phyloP scores from a whole-genome alignment of 2,797 vertebrate species.

The Mormyrus proboscirostris region DNA sequence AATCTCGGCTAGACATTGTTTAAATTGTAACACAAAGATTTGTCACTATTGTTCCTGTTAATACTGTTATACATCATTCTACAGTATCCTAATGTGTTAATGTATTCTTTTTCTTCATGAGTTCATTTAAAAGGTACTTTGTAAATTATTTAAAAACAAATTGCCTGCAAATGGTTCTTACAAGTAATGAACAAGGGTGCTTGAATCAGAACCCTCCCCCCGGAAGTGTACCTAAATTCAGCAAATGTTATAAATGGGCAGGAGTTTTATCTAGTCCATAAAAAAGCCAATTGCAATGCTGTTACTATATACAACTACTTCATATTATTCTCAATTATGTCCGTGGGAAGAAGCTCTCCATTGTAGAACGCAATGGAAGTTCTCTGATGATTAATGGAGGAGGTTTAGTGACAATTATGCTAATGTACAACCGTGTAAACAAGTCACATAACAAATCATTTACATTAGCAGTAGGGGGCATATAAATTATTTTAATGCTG shows the following conservation, averaged over 20 bases:
- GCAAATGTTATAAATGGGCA: background rate
- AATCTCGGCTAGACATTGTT: background rate
- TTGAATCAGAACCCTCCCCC: background rate
- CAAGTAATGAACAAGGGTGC: background rate
- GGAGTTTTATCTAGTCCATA: background rate
- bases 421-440: background rate
- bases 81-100: background rate
- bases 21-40: background rate
- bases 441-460: conserved; percentile 16
- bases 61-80: background rate
- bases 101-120: background rate
- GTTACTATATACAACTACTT: background rate
- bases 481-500: conserved; percentile 12
- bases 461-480: conserved; percentile 11
- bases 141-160: conserved; percentile 7
- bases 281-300: background rate
- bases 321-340: conserved; percentile 14
- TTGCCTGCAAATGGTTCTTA: background rate
- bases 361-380: background rate
- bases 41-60: background rate
- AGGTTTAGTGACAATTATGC: conserved; percentile 11
- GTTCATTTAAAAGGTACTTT: background rate
- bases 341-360: background rate
- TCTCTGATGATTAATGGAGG: conserved; percentile 18
- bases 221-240: background rate